A percentile compares a stretch with the other conserved stretches of the same genome.
Conservation (phyloP, 2,797 vertebrate genomes). For the Oryzias dopingdopingensis region DNA sequence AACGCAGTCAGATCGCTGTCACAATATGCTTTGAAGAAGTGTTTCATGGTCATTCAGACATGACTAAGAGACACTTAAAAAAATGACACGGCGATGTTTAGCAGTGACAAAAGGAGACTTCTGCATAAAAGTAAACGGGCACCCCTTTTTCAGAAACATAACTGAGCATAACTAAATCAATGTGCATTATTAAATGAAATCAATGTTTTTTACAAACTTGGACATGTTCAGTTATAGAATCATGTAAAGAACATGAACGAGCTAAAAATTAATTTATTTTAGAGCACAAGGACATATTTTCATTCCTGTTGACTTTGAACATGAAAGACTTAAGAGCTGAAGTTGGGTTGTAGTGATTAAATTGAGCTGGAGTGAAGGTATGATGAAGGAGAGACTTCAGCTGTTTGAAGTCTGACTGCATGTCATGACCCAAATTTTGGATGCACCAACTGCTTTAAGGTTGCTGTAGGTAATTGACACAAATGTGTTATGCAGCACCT, state of each 20-base stretch:
- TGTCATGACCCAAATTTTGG: conserved; percentile 28
- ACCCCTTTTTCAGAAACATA: conserved; percentile 17
- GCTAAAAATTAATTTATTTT: conserved; percentile 38
- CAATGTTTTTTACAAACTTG: conserved; percentile 17
- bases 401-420: conserved; percentile 47
- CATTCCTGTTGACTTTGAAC: conserved; percentile 29
- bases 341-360: conserved; percentile 35
- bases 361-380: conserved; percentile 35
- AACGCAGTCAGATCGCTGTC: not conserved
- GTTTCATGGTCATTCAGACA: not conserved
- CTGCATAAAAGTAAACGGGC: conserved; percentile 4
- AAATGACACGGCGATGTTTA: not conserved
- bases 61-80: too few relatives aligned
- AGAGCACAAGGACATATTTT: conserved; percentile 32
- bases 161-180: conserved; percentile 21
- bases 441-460: conserved; percentile 20
- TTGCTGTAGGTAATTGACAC: too few relatives aligned
- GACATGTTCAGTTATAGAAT: conserved; percentile 39
- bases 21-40: not conserved
- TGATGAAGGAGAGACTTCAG: conserved; percentile 24
- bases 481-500: too few relatives aligned
- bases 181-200: conserved; percentile 29
- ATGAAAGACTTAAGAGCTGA: conserved; percentile 43
- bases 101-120: not conserved
- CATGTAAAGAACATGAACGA: conserved; percentile 23